A percentile compares a stretch with the other conserved stretches of the same genome.
These are phyloP conservation scores for Gallirallus australis DNA, from an alignment of 2,797 vertebrate species.

Conservation along the genomic window DNA sequence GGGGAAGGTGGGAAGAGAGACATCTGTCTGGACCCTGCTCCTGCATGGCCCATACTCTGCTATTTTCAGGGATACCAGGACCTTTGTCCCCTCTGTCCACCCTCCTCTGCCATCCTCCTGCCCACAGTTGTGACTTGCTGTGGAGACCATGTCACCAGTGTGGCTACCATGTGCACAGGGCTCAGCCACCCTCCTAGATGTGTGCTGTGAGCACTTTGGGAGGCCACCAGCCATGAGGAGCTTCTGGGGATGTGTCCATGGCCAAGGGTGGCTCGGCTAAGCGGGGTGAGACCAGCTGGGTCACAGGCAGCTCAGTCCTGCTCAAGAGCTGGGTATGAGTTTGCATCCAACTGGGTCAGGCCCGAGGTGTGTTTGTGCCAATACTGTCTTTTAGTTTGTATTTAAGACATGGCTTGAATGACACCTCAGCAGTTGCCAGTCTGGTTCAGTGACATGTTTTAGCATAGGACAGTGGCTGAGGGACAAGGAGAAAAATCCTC, in stretches of 20 bases:
- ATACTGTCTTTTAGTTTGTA: not conserved
- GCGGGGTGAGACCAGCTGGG: not conserved
- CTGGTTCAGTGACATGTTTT: not conserved
- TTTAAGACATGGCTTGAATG: not conserved
- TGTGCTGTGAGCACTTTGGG: not conserved
- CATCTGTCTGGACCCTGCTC: not conserved
- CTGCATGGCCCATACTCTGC: rapidly evolving
- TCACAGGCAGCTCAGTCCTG: not conserved
- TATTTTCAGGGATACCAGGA: not conserved
- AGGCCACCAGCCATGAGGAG: rapidly evolving
- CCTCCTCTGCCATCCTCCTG: not conserved
- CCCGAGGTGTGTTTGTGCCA: not conserved
- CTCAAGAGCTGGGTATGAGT: rapidly evolving
- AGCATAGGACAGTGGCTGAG: not conserved
- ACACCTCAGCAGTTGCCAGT: not conserved
- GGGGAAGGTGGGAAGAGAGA: not conserved
- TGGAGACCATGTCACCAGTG: rapidly evolving
- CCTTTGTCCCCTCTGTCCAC: not conserved
- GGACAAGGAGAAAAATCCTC: not conserved
- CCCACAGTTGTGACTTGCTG: not conserved
- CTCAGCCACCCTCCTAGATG: not conserved
- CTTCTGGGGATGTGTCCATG: rapidly evolving
- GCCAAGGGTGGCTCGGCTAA: not conserved
- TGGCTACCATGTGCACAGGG: not conserved
- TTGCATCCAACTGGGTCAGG: not conserved